These are phyloP conservation scores for Latrodectus hesperus DNA, from an alignment of 2,888 invertebrate genomes.

Conservation along the genomic window DNA sequence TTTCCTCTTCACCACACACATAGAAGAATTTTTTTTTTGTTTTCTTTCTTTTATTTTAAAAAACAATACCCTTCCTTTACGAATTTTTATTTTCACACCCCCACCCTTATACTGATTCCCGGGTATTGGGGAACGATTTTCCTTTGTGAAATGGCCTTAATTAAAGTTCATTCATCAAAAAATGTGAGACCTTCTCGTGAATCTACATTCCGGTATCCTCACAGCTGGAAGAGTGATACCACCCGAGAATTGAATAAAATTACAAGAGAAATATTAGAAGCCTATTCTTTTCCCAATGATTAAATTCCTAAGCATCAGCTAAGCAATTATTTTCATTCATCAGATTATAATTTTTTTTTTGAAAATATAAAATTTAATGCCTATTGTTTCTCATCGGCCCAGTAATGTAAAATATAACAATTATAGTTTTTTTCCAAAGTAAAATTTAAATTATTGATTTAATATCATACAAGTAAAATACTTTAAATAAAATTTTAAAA, in stretches of 20 bases:
- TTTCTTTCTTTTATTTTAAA: slow-evolving; percentile 3
- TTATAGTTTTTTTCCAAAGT: too few species aligned
- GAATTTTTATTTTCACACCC: not conserved
- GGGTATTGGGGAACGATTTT: slow-evolving; percentile 61
- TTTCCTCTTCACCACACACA: slow-evolving; percentile 17
- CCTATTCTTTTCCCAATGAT: not conserved
- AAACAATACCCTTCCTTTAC: slow-evolving; percentile 30
- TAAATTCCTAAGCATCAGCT: not conserved
- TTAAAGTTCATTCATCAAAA: slow-evolving; percentile 52
- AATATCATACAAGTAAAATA: too few species aligned
- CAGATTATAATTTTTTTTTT: too few species aligned
- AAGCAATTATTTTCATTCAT: too few species aligned
- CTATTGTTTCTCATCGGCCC: too few species aligned
- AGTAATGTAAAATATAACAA: too few species aligned
- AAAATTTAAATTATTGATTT: too few species aligned
- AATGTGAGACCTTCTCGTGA: slow-evolving; percentile 1
- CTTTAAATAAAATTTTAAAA: too few species aligned
- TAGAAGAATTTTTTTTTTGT: slow-evolving; percentile 12
- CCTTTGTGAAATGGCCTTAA: slow-evolving; percentile 41
- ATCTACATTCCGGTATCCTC: slow-evolving; percentile 19
- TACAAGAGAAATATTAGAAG: not conserved
- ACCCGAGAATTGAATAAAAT: slow-evolving; percentile 3
- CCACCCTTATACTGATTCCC: slow-evolving; percentile 6
- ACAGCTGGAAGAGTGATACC: not conserved
- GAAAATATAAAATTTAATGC: too few species aligned